These are phyloP conservation scores for Lemur catta DNA, from an alignment of 2,797 vertebrate species.

Conservation along the genomic window DNA sequence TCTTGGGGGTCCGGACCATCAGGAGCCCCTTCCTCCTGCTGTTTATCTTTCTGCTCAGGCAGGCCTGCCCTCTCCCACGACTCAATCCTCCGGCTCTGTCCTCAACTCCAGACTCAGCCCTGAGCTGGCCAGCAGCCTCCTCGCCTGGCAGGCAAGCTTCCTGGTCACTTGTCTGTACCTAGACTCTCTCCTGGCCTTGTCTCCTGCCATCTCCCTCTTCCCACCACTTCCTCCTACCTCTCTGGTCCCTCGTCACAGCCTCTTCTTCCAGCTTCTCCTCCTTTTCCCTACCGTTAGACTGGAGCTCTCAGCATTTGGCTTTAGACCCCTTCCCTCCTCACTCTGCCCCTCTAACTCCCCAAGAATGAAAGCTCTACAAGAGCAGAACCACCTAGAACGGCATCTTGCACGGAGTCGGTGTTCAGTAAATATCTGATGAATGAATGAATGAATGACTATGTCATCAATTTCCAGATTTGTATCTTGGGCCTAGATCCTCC, in stretches of 20 bases:
- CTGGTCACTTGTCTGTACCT: background rate
- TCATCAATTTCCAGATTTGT: background rate
- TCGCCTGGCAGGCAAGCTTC: background rate
- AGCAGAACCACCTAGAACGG: background rate
- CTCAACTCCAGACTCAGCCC: background rate
- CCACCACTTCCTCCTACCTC: background rate
- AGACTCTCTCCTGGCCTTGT: background rate
- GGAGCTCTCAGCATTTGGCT: background rate
- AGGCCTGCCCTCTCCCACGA: background rate
- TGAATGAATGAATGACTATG: background rate
- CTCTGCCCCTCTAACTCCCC: background rate
- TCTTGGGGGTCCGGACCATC: background rate
- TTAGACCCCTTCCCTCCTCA: background rate
- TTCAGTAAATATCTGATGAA: background rate
- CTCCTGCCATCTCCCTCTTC: background rate
- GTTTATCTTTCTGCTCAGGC: background rate
- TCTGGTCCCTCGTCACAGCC: background rate
- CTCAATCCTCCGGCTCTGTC: background rate
- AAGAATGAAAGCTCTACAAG: background rate
- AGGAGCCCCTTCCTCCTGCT: background rate
- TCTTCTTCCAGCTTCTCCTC: background rate
- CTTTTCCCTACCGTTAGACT: background rate
- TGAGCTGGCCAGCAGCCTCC: background rate
- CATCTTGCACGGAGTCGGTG: background rate
- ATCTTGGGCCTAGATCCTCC: background rate